Percentiles rank a stretch among this genome's conserved stretches.
These are phyloP conservation scores for Prenolepis imparis DNA, from an alignment of 2,888 invertebrate species.

Conservation along the genomic window DNA sequence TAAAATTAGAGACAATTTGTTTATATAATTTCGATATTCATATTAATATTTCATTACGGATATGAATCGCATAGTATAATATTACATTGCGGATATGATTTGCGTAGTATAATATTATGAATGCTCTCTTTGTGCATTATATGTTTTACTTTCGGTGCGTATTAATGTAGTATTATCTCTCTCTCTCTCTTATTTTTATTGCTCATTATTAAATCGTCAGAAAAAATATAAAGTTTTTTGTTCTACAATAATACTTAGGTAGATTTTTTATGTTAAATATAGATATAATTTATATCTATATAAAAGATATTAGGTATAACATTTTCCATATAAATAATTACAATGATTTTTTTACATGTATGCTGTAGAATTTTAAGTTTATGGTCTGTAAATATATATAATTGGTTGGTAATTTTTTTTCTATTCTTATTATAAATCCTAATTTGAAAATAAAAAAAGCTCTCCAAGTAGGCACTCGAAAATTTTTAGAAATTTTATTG, in stretches of 20 bases:
- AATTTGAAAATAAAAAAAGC: background rate
- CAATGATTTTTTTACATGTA: background rate
- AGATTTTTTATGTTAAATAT: background rate
- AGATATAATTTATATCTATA: background rate
- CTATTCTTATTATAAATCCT: background rate
- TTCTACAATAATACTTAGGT: background rate
- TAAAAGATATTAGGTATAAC: background rate
- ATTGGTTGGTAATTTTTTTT: background rate
- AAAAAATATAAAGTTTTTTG: background rate
- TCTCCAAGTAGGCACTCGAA: background rate
- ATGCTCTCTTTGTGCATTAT: background rate
- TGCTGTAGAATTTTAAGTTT: background rate
- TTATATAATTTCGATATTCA: background rate
- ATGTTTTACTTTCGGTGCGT: background rate
- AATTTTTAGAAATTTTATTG: background rate
- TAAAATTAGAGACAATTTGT: slow-evolving; percentile 12
- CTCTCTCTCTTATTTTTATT: background rate
- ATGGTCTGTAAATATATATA: background rate
- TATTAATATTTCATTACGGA: background rate
- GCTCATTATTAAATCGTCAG: background rate
- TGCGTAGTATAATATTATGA: background rate
- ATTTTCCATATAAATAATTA: background rate
- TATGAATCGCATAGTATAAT: background rate
- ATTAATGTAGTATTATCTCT: background rate
- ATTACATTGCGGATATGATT: background rate